Conservation (phyloP, 92 coral and sea anemone species). For the Epizoanthus illoricatus region DNA sequence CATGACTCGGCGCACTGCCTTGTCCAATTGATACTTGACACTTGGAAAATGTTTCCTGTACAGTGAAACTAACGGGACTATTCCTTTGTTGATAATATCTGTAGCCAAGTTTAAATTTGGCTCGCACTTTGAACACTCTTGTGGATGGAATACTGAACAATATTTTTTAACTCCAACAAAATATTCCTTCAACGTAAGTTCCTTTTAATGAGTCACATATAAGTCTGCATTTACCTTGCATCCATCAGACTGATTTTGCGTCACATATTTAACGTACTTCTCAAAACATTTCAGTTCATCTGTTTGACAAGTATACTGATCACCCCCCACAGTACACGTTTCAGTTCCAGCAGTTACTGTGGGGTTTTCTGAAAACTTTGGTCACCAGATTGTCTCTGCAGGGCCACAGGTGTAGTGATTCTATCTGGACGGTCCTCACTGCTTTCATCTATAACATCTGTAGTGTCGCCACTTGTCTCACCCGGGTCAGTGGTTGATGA, state of each 20-base stretch:
- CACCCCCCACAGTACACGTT: slow-evolving; percentile 12
- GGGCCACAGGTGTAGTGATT: slow-evolving; percentile 1
- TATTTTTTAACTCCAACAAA: slow-evolving; percentile 36
- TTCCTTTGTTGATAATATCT: slow-evolving; percentile 25
- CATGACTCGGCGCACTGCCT: slow-evolving; percentile 39
- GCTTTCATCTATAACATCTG: neutral
- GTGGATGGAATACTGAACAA: slow-evolving; percentile 14
- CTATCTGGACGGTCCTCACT: neutral
- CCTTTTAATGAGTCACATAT: slow-evolving; percentile 32
- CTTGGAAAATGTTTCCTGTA: slow-evolving; percentile 40
- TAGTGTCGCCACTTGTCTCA: slow-evolving; percentile 21
- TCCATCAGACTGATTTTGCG: slow-evolving; percentile 30
- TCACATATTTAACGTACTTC: slow-evolving; percentile 36
- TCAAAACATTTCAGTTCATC: slow-evolving; percentile 22
- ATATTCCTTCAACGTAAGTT: slow-evolving; percentile 34
- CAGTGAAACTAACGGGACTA: slow-evolving; percentile 33
- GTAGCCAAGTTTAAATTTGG: slow-evolving; percentile 3
- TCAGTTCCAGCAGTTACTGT: slow-evolving; percentile 1
- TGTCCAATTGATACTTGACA: slow-evolving; percentile 34
- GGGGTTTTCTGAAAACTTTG: slow-evolving; percentile 12
- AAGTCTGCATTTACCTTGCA: slow-evolving; percentile 24
- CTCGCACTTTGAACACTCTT: slow-evolving; percentile 27
- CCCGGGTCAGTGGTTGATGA: neutral
- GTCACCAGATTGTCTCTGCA: neutral
- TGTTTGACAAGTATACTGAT: neutral